Base-by-base conservation (phyloP, 2,888 invertebrate species). In the Oconnorella tubifera region DNA sequence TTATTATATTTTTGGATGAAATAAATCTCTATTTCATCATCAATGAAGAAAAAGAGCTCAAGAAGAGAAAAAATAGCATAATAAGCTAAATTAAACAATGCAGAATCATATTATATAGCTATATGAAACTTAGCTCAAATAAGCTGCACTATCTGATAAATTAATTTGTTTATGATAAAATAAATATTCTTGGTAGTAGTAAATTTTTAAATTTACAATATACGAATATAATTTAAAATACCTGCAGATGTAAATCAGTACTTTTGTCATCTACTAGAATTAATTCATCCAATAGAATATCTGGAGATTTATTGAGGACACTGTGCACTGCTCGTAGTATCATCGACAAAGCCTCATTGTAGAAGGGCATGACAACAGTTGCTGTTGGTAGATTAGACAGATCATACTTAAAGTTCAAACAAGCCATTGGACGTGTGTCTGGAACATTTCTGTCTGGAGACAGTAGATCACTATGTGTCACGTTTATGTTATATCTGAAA, bases 251-350 rank as follows among this genome's bases (percentile, higher is more conserved):
- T 51, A 56, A 33, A 55, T 68, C 59, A 0, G 69, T 57, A 40
- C 71, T 71, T 28, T 28, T 28, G 56, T 71, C 71, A 33, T 71
- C 71, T 2, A 71, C 68, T 29, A 71, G 63, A 25, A 71, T 71
- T 27, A 71, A 50, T 40, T 71, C 64, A 25, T 62, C 66, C 27
- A 72, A 64, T 4, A 72, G 66, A 3, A 55, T 33, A 23, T 67
- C 64, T 2, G 70, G 72, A 4, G 68, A 62, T 29, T 68, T 58
- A 28, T 62, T 63, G 51, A 72, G 68, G 31, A 72, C 50, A 53
- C 70, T 70, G 67, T 72, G 72, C 3, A 80, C 69, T 25, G 79
- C 78, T 31, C 69, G 55, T 33, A 70, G 56, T 1, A 69, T 33
- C 68, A 70, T 70, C 29, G 67, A 64, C 29, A 68, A 63, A 25